These are phyloP conservation scores for Heliconius erato DNA, from an alignment of 2,888 invertebrate genomes.

Conservation along the genomic window DNA sequence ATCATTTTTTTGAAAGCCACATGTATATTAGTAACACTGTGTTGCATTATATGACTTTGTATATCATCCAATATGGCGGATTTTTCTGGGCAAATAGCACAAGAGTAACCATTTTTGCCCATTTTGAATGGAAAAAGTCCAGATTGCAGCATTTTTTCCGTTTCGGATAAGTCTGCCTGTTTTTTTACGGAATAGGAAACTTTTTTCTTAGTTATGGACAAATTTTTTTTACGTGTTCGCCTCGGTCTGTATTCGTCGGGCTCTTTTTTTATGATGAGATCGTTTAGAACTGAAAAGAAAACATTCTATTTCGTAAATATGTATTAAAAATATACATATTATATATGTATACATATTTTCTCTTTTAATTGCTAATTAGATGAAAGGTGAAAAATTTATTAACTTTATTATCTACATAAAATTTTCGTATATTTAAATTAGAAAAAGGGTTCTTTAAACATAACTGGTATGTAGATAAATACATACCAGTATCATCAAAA, in stretches of 20 bases:
- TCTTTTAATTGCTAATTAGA: too few relatives aligned
- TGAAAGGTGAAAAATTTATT: too few relatives aligned
- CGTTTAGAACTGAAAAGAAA: conserved; percentile 62
- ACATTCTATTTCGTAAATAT: too few relatives aligned
- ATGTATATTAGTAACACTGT: conserved; percentile 67
- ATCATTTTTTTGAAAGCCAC: conserved; percentile 77
- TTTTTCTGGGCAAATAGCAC: conserved; percentile 72
- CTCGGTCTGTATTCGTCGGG: conserved; percentile 58
- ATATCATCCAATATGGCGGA: conserved; percentile 67
- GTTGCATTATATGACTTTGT: conserved; percentile 66
- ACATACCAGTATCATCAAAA: conserved; percentile 56
- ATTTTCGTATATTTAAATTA: too few relatives aligned
- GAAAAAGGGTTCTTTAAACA: too few relatives aligned
- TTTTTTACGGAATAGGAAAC: conserved; percentile 61
- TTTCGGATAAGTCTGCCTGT: conserved; percentile 62
- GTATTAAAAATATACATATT: too few relatives aligned
- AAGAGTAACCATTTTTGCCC: conserved; percentile 66
- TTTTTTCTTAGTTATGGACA: conserved; percentile 53
- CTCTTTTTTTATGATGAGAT: conserved; percentile 66
- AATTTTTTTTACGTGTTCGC: conserved; percentile 56
- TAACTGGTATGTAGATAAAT: too few relatives aligned
- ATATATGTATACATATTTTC: too few relatives aligned
- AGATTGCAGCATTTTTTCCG: conserved; percentile 65
- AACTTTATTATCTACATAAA: too few relatives aligned
- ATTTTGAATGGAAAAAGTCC: conserved; percentile 80